These are phyloP conservation scores for Ophion costatus DNA, from an alignment of 2,888 invertebrate species.

Conservation along the genomic window DNA sequence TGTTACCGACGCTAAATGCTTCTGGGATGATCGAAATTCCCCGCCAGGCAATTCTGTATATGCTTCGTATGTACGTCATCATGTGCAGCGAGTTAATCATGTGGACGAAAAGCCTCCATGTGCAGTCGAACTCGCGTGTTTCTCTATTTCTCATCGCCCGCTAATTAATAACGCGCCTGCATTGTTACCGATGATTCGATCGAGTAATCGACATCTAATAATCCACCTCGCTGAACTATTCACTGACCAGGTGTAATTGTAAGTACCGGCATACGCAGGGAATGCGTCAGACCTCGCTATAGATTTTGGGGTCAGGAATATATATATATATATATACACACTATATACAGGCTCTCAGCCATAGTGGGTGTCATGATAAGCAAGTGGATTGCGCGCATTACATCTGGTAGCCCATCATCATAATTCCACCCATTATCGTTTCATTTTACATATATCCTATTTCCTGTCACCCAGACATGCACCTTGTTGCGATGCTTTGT, in stretches of 20 bases:
- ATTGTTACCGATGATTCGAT: slow-evolving; percentile 44
- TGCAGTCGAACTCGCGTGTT: slow-evolving; percentile 5
- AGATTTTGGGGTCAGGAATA: slow-evolving; percentile 19
- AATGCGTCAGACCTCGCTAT: slow-evolving; percentile 1
- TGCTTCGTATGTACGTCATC: neutral
- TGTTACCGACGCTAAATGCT: neutral
- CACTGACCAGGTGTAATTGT: slow-evolving; percentile 65
- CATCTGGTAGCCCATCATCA: slow-evolving; percentile 69
- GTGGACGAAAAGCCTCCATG: slow-evolving; percentile 12
- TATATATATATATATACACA: neutral
- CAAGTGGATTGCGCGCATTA: slow-evolving; percentile 63
- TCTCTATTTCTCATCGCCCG: slow-evolving; percentile 26
- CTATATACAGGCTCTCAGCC: slow-evolving; percentile 8
- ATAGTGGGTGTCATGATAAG: slow-evolving; percentile 67
- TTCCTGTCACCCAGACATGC: neutral
- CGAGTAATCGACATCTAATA: slow-evolving; percentile 71
- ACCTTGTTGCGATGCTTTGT: neutral
- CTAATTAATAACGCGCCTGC: slow-evolving; percentile 42
- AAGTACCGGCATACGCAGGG: slow-evolving; percentile 46
- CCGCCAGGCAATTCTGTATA: neutral
- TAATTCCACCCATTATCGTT: slow-evolving; percentile 72
- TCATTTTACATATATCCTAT: slow-evolving; percentile 18
- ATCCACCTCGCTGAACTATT: slow-evolving; percentile 69
- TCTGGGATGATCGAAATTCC: slow-evolving; percentile 17
- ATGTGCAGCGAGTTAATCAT: slow-evolving; percentile 26